Base-by-base conservation (phyloP, 2,113 vertebrate species). In the Heliornis fulica region DNA sequence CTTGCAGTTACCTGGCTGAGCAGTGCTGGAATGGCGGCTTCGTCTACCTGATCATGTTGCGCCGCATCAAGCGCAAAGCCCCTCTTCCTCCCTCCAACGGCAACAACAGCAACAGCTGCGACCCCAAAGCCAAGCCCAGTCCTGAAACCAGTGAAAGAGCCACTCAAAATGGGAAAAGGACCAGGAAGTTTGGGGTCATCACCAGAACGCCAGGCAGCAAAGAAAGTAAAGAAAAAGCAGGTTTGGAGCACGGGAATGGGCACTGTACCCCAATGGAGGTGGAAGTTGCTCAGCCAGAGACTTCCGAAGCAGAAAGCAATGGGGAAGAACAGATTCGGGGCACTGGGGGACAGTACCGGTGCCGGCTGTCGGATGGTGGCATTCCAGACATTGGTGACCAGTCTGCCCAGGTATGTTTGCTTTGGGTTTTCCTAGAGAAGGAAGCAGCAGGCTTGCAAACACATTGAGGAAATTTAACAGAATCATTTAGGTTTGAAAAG, bases 1-100 rank as follows among this genome's bases (percentile, higher is more conserved):
- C 88, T 90, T 95, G 45, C 98, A 99, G 99, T 97, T 99, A 99
- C 97, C 97, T 99, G 98, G 99, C 99, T 34, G 98, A 99, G 91
- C 99, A 99, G 98, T 99, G 99, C 98, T 99, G 99, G 99, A 99
- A 99, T 98, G 99, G 99, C 93, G 99, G 99, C 96, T 99, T 98
- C 7, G 98, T 99, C 98, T 99, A 99, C 98, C 97, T 99, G 98
- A 99, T 99, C 98, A 99, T 99, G 98, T 98, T 99, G 94, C 99
- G 99, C 83, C 98, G 99, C 93, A 99, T 99, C 92, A 99, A 99
- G 97, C 98, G 98, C 95, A 99, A 99, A 94, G 99, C 99, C 83
- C 99, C 99, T 56, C 98, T 97, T 84, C 98, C 98, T 97, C 98
- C 99, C 29, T 98, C 98, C 69, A 98, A 98, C 56, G 98, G 98